Conservation (phyloP, 92 coral and sea anemone species). For the Zoanthus solanderi region DNA sequence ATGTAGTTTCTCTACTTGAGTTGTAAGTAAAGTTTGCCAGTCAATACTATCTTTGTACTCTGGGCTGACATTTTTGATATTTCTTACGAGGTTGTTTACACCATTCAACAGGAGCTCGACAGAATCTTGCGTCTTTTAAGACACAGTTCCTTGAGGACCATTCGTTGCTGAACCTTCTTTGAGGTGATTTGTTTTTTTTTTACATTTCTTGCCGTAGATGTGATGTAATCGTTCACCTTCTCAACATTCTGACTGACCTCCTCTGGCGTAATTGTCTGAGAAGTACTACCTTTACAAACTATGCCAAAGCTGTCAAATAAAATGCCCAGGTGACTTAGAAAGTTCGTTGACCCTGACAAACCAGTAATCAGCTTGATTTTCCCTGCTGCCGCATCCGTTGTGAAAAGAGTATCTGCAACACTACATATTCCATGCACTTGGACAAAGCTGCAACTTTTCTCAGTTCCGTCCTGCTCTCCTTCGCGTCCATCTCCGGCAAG, state of each 20-base stretch:
- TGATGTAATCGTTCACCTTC: neutral
- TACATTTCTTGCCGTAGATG: conserved; percentile 19
- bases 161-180: neutral
- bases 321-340: neutral
- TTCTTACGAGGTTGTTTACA: neutral
- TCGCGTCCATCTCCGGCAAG: conserved; percentile 15
- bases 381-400: conserved; percentile 32
- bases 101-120: neutral
- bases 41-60: neutral
- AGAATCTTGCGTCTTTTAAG: neutral
- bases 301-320: neutral
- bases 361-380: conserved; percentile 7
- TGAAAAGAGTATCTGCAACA: conserved; percentile 14
- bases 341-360: conserved; percentile 4
- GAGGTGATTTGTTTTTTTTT: neutral
- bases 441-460: conserved; percentile 21
- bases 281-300: neutral
- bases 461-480: conserved; percentile 4
- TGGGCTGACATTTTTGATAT: neutral
- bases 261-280: neutral
- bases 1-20: neutral
- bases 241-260: neutral
- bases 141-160: neutral
- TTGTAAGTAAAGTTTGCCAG: neutral
- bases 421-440: conserved; percentile 33